These are phyloP conservation scores for Caracal caracal DNA, from an alignment of 2,113 vertebrate genomes.

Conservation along the genomic window DNA sequence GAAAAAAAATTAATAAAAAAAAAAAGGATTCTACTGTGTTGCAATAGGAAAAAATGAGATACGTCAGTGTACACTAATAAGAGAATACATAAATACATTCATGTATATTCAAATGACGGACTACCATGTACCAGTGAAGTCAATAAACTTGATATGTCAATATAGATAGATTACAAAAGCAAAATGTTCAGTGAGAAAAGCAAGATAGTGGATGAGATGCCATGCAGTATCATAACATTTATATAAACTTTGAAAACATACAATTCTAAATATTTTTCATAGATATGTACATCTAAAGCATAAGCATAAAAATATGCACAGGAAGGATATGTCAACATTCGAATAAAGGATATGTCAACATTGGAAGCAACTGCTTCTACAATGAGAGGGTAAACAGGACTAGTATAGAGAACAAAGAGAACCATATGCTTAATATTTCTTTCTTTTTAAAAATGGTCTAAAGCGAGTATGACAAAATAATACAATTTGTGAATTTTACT, in stretches of 20 bases:
- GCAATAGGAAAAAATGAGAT: neutral
- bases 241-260: neutral
- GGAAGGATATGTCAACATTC: neutral
- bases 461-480: neutral
- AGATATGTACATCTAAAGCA: neutral
- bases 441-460: neutral
- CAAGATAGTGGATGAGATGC: neutral
- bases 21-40: neutral
- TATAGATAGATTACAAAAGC: neutral
- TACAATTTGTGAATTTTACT: neutral
- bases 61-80: neutral
- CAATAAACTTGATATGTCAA: neutral
- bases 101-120: neutral
- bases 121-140: neutral
- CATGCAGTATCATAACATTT: neutral
- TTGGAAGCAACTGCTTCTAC: neutral
- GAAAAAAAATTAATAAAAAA: no score
- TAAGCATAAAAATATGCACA: neutral
- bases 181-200: slow-evolving; percentile 27
- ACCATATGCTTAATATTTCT: neutral
- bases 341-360: no score
- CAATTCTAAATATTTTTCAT: neutral
- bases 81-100: neutral
- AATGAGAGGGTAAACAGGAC: neutral
- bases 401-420: neutral